phyloP scores from a whole-genome alignment of 2,797 vertebrate genomes.

The Pseudomugil gertrudae region DNA sequence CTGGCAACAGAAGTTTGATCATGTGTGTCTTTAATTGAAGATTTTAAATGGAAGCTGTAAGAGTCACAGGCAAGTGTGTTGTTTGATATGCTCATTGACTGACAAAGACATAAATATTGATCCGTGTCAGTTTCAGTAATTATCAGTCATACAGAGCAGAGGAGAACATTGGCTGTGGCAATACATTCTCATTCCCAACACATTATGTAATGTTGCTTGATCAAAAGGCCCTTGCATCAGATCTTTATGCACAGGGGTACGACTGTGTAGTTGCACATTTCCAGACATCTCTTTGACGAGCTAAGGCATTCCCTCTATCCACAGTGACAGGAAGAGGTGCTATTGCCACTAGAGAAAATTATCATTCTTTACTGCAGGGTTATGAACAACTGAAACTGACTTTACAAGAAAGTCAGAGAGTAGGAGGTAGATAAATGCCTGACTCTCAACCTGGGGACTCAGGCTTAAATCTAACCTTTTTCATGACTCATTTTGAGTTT shows the following conservation, averaged over 20 bases:
- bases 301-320: background rate
- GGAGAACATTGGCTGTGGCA: background rate
- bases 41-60: background rate
- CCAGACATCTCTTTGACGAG: background rate
- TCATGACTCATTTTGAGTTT: too few relatives aligned
- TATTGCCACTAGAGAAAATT: too few relatives aligned
- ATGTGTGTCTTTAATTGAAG: constrained; percentile 1
- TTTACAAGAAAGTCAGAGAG: too few relatives aligned
- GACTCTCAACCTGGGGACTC: too few relatives aligned
- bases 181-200: background rate
- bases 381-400: too few relatives aligned
- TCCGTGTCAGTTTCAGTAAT: constrained; percentile 4
- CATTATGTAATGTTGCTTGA: background rate
- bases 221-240: background rate
- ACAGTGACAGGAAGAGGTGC: too few relatives aligned
- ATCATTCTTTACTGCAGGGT: too few relatives aligned
- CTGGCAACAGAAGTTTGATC: background rate
- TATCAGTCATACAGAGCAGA: background rate
- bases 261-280: background rate
- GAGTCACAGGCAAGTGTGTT: constrained; percentile 6
- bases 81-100: constrained; percentile 15
- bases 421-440: too few relatives aligned
- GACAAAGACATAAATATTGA: constrained; percentile 38
- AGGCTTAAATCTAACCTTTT: too few relatives aligned
- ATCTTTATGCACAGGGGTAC: background rate